Conservation (phyloP, 2,888 invertebrate genomes). For the Germaria angustata region DNA sequence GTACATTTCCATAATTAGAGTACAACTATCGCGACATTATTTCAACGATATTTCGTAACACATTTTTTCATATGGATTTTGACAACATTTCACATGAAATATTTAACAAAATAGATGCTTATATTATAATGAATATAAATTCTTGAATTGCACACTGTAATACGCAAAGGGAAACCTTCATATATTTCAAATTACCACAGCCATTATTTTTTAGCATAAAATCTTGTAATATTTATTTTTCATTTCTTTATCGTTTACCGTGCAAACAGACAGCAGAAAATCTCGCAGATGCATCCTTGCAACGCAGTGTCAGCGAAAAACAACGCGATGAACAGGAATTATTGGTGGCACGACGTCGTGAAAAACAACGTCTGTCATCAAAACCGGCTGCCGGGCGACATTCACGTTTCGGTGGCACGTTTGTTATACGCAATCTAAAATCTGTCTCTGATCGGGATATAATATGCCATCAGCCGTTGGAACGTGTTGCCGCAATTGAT, state of each 20-base stretch:
- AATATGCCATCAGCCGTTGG: conserved; percentile 92
- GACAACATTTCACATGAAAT: too few species aligned
- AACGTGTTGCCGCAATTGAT: conserved; percentile 87
- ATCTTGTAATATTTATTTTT: background rate
- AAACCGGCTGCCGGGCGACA: conserved; percentile 83
- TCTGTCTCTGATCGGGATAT: conserved; percentile 94
- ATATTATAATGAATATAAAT: too few species aligned
- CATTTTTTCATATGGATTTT: too few species aligned
- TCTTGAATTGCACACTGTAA: too few species aligned
- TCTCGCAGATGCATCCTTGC: conserved; percentile 87
- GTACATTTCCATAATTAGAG: too few species aligned
- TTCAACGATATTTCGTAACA: too few species aligned
- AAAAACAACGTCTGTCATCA: conserved; percentile 81
- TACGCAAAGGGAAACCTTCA: too few species aligned
- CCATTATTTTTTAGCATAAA: too few species aligned
- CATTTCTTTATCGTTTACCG: background rate
- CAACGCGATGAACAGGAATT: conserved; percentile 91
- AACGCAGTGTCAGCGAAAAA: conserved; percentile 89
- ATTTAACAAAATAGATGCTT: too few species aligned
- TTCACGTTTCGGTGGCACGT: conserved; percentile 96
- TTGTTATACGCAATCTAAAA: conserved; percentile 94
- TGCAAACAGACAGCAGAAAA: conserved; percentile 83
- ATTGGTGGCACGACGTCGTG: conserved; percentile 86
- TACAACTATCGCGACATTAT: too few species aligned
- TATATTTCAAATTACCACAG: too few species aligned